A percentile compares a stretch with the other conserved stretches of the same genome.
Evolutionary conservation across 2,888 invertebrate genomes (phyloP).

Genomic region (Andrena praecox): DNA sequence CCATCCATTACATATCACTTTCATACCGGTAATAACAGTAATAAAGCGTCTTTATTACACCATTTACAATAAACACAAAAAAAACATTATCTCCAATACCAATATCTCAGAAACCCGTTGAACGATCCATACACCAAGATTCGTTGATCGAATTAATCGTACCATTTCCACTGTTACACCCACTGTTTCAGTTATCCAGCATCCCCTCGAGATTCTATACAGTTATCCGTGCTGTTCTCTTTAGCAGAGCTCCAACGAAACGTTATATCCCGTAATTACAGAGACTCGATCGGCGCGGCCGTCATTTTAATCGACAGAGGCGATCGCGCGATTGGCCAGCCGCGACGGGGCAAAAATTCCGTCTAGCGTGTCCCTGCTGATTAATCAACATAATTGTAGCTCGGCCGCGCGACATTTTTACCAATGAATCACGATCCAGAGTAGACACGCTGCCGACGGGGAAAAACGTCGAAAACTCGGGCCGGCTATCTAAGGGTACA

Average conservation of each 20-base stretch:
- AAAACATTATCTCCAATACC: too few species aligned
- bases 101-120: too few species aligned
- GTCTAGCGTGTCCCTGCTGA: slow-evolving; percentile 25
- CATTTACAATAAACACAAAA: too few species aligned
- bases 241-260: neutral
- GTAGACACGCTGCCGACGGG: neutral
- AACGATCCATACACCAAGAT: neutral
- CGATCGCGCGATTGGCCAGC: slow-evolving; percentile 13
- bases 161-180: neutral
- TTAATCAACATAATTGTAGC: slow-evolving; percentile 52
- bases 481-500: slow-evolving; percentile 35
- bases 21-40: too few species aligned
- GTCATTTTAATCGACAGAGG: slow-evolving; percentile 36
- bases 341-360: neutral
- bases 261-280: slow-evolving; percentile 51
- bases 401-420: slow-evolving; percentile 12
- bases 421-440: slow-evolving; percentile 30
- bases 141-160: neutral
- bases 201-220: neutral
- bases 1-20: too few species aligned
- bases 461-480: slow-evolving; percentile 27
- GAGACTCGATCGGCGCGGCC: neutral
- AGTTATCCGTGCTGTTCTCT: neutral
- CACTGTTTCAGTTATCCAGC: slow-evolving; percentile 1
- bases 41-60: too few species aligned